Conservation (phyloP, 2,888 invertebrate genomes). For the Sepioteuthis lessoniana region DNA sequence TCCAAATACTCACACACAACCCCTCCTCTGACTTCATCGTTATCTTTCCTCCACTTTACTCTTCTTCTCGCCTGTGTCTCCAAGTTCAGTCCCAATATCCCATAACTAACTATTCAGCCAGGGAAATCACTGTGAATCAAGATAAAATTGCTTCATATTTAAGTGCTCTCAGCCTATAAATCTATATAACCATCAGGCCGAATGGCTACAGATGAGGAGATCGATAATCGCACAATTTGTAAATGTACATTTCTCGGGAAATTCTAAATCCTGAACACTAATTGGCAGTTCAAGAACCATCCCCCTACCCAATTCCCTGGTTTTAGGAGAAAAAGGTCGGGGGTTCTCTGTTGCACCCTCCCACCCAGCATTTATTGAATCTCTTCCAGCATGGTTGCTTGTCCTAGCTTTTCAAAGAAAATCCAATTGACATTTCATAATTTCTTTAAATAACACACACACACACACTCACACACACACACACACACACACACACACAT, state of each 20-base stretch:
- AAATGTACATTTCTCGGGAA: slow-evolving; percentile 33
- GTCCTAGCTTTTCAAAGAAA: slow-evolving; percentile 10
- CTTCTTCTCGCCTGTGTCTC: not conserved
- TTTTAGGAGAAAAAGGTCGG: not conserved
- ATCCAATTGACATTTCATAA: slow-evolving; percentile 23
- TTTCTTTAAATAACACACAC: not conserved
- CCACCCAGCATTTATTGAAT: not conserved
- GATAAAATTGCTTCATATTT: slow-evolving; percentile 3
- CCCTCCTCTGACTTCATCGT: not conserved
- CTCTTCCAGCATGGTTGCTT: not conserved
- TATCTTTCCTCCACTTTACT: not conserved
- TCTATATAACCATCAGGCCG: not conserved
- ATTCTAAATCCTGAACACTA: slow-evolving; percentile 33
- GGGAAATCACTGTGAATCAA: slow-evolving; percentile 25
- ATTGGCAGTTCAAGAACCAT: not conserved
- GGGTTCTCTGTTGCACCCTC: not conserved
- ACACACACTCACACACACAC: too few species aligned
- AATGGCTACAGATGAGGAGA: not conserved
- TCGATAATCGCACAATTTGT: slow-evolving; percentile 14
- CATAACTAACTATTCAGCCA: slow-evolving; percentile 14
- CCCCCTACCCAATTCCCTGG: not conserved
- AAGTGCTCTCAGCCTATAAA: not conserved
- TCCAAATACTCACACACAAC: too few species aligned
- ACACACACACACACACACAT: not conserved
- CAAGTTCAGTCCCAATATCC: not conserved